Conservation (phyloP, 2,113 vertebrate genomes). For the Dipodomys spectabilis region DNA sequence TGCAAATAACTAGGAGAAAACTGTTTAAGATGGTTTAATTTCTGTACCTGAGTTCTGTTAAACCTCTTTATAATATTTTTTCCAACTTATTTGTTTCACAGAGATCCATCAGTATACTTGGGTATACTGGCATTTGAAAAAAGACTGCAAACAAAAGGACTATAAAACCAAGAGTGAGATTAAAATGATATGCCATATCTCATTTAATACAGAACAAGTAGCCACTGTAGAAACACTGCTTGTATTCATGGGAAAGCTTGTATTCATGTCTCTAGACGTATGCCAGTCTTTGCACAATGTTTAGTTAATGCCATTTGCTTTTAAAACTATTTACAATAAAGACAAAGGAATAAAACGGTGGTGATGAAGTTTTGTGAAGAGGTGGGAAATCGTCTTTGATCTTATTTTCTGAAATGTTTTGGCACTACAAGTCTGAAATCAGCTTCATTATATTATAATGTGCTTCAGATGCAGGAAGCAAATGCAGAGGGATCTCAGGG, state of each 20-base stretch:
- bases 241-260: neutral
- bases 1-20: neutral
- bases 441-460: constrained; percentile 55
- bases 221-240: neutral
- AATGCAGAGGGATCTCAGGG: constrained; percentile 22
- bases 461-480: constrained; percentile 43
- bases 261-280: neutral
- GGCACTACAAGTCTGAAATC: constrained; percentile 50
- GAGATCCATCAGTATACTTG: neutral
- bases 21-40: neutral
- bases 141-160: neutral
- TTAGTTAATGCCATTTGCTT: constrained; percentile 12
- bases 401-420: constrained; percentile 48
- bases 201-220: constrained; percentile 8
- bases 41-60: neutral
- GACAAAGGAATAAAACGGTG: constrained; percentile 2
- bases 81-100: constrained; percentile 27
- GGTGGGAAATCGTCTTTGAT: constrained; percentile 35
- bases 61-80: neutral
- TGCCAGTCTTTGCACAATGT: constrained; percentile 3
- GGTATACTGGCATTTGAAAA: neutral
- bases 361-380: constrained; percentile 39
- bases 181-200: neutral
- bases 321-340: constrained; percentile 52
- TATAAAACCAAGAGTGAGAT: neutral